These are phyloP conservation scores for Agrotis clavis DNA, from an alignment of 2,888 invertebrate genomes.

Conservation along the genomic window DNA sequence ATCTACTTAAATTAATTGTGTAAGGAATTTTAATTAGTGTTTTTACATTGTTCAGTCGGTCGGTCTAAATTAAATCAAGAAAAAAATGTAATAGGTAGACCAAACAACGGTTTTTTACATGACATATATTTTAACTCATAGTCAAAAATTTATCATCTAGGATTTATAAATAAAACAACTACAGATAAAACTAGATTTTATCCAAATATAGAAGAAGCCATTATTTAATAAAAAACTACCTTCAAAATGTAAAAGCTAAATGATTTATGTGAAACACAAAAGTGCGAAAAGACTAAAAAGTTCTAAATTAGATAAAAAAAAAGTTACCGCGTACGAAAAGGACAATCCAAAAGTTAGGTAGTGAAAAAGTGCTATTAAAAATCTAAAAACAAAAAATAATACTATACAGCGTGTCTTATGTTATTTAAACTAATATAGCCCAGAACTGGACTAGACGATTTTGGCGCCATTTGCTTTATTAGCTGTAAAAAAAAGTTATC, in stretches of 20 bases:
- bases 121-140: background rate
- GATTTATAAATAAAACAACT: background rate
- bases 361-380: background rate
- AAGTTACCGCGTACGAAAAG: background rate
- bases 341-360: too few species aligned
- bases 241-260: background rate
- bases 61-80: background rate
- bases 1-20: background rate
- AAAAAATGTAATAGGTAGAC: background rate
- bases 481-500: conserved; percentile 1
- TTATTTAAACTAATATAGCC: too few species aligned
- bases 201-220: background rate
- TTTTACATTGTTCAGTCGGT: background rate
- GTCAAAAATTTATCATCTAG: background rate
- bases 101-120: background rate
- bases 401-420: too few species aligned
- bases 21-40: background rate
- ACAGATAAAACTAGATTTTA: background rate
- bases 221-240: background rate
- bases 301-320: background rate
- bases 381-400: background rate
- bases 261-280: background rate
- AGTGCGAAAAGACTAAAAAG: background rate
- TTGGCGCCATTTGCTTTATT: too few species aligned
- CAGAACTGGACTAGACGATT: background rate